A percentile compares a stretch with the other conserved stretches of the same genome.
Evolutionary conservation across 2,888 invertebrate genomes (phyloP).

Genomic region (Pyralis farinalis): DNA sequence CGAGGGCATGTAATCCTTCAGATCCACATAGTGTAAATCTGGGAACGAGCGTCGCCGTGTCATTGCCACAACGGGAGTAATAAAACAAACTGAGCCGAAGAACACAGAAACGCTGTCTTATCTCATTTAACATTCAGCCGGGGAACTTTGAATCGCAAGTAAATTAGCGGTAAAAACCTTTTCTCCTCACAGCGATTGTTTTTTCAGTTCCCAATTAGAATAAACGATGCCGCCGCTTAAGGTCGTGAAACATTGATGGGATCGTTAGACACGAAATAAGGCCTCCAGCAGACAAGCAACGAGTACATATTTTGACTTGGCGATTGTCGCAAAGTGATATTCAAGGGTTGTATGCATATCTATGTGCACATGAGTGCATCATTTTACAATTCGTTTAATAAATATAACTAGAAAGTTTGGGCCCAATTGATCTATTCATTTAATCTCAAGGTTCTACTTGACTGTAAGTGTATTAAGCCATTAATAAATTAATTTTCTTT

Average conservation of each 20-base stretch:
- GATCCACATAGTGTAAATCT: not conserved
- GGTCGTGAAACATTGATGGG: slow-evolving; percentile 71
- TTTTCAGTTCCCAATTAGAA: slow-evolving; percentile 67
- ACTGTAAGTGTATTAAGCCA: too few relatives aligned
- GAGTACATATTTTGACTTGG: too few relatives aligned
- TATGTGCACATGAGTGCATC: too few relatives aligned
- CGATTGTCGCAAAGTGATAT: too few relatives aligned
- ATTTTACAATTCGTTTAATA: too few relatives aligned
- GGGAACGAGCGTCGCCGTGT: not conserved
- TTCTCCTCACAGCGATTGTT: slow-evolving; percentile 52
- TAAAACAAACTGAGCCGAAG: slow-evolving; percentile 13
- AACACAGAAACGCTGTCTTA: slow-evolving; percentile 17
- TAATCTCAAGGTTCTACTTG: too few relatives aligned
- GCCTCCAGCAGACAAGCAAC: slow-evolving; percentile 3
- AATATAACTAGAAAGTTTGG: too few relatives aligned
- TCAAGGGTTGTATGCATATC: too few relatives aligned
- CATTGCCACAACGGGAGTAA: slow-evolving; percentile 5
- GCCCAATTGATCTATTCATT: too few relatives aligned
- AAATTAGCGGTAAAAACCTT: slow-evolving; percentile 60
- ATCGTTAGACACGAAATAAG: slow-evolving; percentile 36
- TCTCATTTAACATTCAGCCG: slow-evolving; percentile 47
- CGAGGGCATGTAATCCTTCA: not conserved
- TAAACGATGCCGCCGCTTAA: slow-evolving; percentile 58
- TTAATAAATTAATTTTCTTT: too few relatives aligned
- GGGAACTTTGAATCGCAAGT: slow-evolving; percentile 34